A percentile compares a stretch with the other conserved stretches of the same genome.
These are phyloP conservation scores for Philaethria dido DNA, from an alignment of 2,888 invertebrate genomes.

Conservation along the genomic window DNA sequence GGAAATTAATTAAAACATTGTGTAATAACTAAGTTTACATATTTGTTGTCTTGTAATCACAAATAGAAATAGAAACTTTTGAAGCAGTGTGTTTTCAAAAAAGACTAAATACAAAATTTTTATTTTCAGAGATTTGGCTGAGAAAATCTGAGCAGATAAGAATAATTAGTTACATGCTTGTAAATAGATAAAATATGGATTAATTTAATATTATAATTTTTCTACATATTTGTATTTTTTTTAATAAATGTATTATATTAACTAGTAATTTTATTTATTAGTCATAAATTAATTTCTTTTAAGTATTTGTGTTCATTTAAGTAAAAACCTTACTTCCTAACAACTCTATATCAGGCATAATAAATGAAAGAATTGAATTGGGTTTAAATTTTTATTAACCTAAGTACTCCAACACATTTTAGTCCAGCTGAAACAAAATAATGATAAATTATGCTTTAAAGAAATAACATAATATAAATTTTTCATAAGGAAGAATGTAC, in stretches of 20 bases:
- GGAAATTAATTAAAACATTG: too few species aligned
- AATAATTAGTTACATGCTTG: conserved; percentile 16
- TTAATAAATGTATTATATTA: conserved; percentile 33
- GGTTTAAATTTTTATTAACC: conserved; percentile 64
- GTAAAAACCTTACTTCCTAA: too few species aligned
- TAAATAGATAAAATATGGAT: conserved; percentile 33
- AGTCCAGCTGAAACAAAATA: conserved; percentile 85
- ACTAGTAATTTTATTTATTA: background rate
- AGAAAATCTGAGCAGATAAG: conserved; percentile 21
- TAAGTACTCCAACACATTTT: conserved; percentile 65
- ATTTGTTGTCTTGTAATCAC: too few species aligned
- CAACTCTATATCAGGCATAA: background rate
- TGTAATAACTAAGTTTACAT: too few species aligned
- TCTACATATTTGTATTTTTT: conserved; percentile 36
- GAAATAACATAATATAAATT: too few species aligned
- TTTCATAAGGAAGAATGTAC: too few species aligned
- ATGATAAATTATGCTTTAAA: background rate
- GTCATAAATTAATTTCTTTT: background rate
- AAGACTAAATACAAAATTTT: too few species aligned
- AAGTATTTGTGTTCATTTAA: background rate
- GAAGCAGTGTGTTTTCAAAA: too few species aligned
- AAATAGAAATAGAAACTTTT: too few species aligned
- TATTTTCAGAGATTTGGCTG: conserved; percentile 41
- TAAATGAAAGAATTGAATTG: conserved; percentile 49
- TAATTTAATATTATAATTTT: conserved; percentile 27